Percentiles rank a stretch among this genome's conserved stretches.
Conservation (phyloP, 2,888 invertebrate species). For the Erebia ligea region DNA sequence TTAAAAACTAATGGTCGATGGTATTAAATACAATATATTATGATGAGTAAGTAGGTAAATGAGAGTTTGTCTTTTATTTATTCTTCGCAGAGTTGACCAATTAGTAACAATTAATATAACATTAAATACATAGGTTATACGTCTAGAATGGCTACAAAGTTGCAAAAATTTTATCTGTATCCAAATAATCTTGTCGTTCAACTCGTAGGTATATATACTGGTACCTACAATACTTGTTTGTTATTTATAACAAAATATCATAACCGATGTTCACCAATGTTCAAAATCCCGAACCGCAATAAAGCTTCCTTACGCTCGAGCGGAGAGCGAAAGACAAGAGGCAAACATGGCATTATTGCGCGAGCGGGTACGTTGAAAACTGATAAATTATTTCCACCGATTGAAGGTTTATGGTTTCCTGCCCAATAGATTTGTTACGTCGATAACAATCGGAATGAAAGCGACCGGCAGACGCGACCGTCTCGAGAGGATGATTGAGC, state of each 20-base stretch:
- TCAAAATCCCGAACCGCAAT: constrained; percentile 18
- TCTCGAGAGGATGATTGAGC: constrained; percentile 81
- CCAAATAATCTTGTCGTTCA: no score
- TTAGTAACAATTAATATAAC: no score
- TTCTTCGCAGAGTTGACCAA: no score
- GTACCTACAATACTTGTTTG: no score
- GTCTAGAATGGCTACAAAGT: no score
- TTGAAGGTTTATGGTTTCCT: constrained; percentile 40
- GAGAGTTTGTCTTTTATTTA: no score
- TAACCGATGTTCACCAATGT: constrained; percentile 6
- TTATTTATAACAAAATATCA: neutral
- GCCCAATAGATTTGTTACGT: constrained; percentile 44
- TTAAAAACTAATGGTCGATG: no score
- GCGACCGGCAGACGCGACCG: constrained; percentile 63
- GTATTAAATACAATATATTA: no score
- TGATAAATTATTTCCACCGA: constrained; percentile 42
- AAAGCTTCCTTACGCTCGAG: constrained; percentile 13
- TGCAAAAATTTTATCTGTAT: no score
- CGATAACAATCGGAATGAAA: constrained; percentile 43
- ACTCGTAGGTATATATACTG: no score
- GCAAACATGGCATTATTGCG: constrained; percentile 26
- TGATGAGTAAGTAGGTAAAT: no score
- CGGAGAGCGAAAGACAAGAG: constrained; percentile 20
- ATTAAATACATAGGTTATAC: no score
- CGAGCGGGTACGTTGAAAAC: constrained; percentile 32